phyloP scores from a whole-genome alignment of 2,797 vertebrate genomes.

The Choloepus didactylus region DNA sequence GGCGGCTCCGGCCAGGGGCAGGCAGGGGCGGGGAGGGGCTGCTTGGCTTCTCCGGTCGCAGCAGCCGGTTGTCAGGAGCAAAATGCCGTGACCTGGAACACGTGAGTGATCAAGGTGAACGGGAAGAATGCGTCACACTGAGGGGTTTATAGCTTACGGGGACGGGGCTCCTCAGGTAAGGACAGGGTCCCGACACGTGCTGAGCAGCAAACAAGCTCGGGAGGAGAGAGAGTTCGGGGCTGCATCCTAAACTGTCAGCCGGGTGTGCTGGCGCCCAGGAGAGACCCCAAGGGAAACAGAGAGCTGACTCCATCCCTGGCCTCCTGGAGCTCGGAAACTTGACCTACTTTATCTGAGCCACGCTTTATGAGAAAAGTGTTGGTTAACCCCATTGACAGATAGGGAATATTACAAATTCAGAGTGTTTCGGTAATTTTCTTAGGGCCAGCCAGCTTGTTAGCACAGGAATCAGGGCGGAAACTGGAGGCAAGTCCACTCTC shows the following conservation, averaged over 20 bases:
- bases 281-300: neutral
- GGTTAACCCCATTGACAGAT: neutral
- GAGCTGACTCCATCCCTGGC: accelerated
- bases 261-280: accelerated
- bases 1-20: accelerated
- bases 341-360: no score
- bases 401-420: neutral
- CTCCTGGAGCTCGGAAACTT: neutral
- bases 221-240: neutral
- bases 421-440: neutral
- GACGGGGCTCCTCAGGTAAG: neutral
- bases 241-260: neutral
- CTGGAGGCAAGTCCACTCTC: neutral
- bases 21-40: accelerated
- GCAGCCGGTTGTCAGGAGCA: neutral
- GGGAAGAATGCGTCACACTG: neutral
- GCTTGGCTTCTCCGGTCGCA: neutral
- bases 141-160: neutral
- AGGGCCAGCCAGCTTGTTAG: neutral
- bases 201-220: accelerated
- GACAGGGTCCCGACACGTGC: neutral
- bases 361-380: neutral
- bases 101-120: neutral
- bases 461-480: neutral
- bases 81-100: neutral